These are phyloP conservation scores for Exaiptasia diaphana DNA, from an alignment of 64 coral and sea anemone species.

Conservation along the genomic window DNA sequence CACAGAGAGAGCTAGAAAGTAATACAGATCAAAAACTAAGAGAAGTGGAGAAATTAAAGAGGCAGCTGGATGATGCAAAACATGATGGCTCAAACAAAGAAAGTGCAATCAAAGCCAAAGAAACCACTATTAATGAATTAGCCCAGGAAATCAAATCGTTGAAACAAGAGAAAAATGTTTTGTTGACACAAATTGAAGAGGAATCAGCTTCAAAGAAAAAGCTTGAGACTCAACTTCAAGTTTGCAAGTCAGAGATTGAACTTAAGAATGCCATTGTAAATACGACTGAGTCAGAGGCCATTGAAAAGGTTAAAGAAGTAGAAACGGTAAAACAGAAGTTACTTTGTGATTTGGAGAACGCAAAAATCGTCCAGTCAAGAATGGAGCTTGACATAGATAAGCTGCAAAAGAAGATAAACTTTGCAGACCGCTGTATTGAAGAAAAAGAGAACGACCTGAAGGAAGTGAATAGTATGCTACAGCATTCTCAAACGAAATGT, in stretches of 20 bases:
- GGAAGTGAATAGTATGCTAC: slow-evolving; percentile 30
- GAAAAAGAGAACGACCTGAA: slow-evolving; percentile 50
- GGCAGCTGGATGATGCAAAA: slow-evolving; percentile 43
- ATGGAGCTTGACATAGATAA: slow-evolving; percentile 28
- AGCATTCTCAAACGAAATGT: slow-evolving; percentile 30
- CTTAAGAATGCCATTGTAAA: slow-evolving; percentile 53
- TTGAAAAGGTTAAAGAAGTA: slow-evolving; percentile 12
- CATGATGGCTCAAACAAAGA: slow-evolving; percentile 20
- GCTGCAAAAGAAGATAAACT: slow-evolving; percentile 29
- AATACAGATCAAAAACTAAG: slow-evolving; percentile 31
- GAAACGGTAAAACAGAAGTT: slow-evolving; percentile 42
- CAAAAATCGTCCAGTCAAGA: slow-evolving; percentile 16
- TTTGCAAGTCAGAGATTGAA: slow-evolving; percentile 17
- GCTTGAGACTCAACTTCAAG: slow-evolving; percentile 32
- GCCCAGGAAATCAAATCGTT: slow-evolving; percentile 38
- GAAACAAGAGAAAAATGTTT: slow-evolving; percentile 60
- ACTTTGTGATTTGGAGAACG: slow-evolving; percentile 55
- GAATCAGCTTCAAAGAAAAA: slow-evolving; percentile 47
- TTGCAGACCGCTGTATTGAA: not conserved
- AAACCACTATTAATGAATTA: slow-evolving; percentile 46
- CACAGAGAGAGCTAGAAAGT: slow-evolving; percentile 35
- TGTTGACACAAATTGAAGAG: slow-evolving; percentile 45
- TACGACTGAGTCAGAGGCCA: slow-evolving; percentile 18
- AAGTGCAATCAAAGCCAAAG: slow-evolving; percentile 39
- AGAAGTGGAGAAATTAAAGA: slow-evolving; percentile 22